phyloP scores from a whole-genome alignment of 2,797 vertebrate genomes.

The Lagorchestes hirsutus region DNA sequence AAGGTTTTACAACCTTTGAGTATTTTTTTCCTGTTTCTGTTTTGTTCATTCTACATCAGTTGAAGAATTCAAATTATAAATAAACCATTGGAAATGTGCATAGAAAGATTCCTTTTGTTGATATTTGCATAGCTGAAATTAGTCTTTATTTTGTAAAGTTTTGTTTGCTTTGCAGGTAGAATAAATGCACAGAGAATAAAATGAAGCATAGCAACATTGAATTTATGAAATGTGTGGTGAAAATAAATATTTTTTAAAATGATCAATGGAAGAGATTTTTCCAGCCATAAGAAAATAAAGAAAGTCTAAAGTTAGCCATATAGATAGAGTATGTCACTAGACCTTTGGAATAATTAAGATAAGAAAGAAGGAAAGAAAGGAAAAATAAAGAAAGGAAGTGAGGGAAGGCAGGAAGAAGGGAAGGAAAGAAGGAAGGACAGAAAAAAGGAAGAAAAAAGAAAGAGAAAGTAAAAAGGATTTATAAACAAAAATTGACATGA shows the following conservation, averaged over 20 bases:
- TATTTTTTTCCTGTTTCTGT: neutral
- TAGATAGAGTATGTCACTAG: neutral
- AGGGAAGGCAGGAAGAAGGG: neutral
- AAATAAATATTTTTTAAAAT: neutral
- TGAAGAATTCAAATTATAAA: neutral
- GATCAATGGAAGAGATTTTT: neutral
- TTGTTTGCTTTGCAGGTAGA: neutral
- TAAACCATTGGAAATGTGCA: neutral
- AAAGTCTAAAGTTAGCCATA: neutral
- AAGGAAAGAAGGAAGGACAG: neutral
- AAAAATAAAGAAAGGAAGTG: neutral
- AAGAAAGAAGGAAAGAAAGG: neutral
- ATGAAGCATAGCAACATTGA: neutral
- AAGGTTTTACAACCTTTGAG: neutral
- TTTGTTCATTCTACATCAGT: neutral
- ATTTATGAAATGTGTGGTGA: neutral
- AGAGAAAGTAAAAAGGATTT: neutral
- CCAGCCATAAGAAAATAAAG: neutral
- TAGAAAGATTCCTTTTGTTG: neutral
- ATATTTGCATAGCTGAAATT: neutral
- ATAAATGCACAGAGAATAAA: neutral
- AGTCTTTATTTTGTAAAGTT: neutral
- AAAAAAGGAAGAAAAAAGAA: accelerated
- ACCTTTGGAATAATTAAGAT: neutral
- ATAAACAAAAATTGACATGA: neutral